These are phyloP conservation scores for Diachrysia chrysitis DNA, from an alignment of 2,888 invertebrate genomes.

Conservation along the genomic window DNA sequence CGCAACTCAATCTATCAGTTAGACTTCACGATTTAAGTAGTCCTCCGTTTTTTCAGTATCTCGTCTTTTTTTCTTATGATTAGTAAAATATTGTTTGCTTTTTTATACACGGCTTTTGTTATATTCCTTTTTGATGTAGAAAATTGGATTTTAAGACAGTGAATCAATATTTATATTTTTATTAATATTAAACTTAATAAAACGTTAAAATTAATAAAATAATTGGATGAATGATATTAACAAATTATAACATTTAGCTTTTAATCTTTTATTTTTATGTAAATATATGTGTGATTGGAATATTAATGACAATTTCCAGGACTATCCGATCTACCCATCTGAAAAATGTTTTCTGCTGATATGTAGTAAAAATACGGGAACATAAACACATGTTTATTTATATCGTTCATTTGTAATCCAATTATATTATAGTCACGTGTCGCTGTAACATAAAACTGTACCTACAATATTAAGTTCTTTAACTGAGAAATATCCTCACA, in stretches of 20 bases:
- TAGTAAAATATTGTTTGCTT: constrained; percentile 9
- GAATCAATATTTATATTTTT: not conserved
- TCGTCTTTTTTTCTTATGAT: constrained; percentile 13
- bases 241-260: too few species aligned
- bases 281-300: too few species aligned
- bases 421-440: not conserved
- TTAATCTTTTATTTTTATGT: too few species aligned
- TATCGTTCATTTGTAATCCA: not conserved
- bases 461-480: not conserved
- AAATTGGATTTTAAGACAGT: not conserved
- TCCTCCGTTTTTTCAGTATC: constrained; percentile 41
- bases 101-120: not conserved
- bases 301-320: too few species aligned
- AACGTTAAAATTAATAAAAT: too few species aligned
- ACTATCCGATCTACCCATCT: too few species aligned
- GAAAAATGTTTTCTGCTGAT: too few species aligned
- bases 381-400: not conserved
- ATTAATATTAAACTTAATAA: too few species aligned
- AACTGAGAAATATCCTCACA: not conserved
- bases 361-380: too few species aligned
- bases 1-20: constrained; percentile 72
- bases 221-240: too few species aligned
- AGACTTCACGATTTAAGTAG: constrained; percentile 62
- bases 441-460: not conserved
- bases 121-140: not conserved